Base-by-base conservation (phyloP, 1,140 invertebrate species). In the Tribolium madens region DNA sequence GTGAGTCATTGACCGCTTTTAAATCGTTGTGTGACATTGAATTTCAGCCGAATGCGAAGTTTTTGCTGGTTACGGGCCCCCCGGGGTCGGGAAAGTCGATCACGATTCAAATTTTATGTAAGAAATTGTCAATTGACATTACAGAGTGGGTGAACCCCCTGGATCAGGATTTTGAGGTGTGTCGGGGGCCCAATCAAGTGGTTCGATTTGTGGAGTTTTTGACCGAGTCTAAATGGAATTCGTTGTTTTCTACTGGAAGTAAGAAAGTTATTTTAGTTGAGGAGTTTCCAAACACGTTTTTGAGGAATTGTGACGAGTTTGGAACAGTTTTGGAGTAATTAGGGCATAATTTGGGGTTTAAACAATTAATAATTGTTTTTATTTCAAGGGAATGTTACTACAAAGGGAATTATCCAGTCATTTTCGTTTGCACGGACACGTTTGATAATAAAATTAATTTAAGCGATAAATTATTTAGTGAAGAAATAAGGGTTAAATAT, bases 141-240 rank as follows among this genome's bases (percentile, higher is more conserved):
- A 86, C 89, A 15, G 93, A 94, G 84, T 94, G 92, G 92, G 90
- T 92, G 14, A 93, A 91, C 77, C 92, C 93, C 1, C 73, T 92
- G 0, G 92, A 94, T 86, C 86, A 85, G 77, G 81, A 82, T 42
- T 84, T 80, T 78, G 82, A 86, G 57, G 81, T 86, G 82, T 85
- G 87, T 76, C 85, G 85, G 74, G 85, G 87, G 86, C 64, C 76
- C 76, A 89, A 87, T 75, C 92, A 93, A 83, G 87, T 89, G 47
- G 89, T 90, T 36, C 89, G 87, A 76, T 94, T 94, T 82, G 83
- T 89, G 53, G 90, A 92, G 33, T 93, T 92, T 83, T 83, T 93
- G 21, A 85, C 91, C 70, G 89, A 91, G 81, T 91, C 92, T 1
- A 89, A 93, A 75, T 94, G 91, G 82, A 89, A 86, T 75, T 92